A percentile compares a stretch with the other conserved stretches of the same genome.
Conservation (phyloP, 2,888 invertebrate species). For the Eudasyphora cyanicolor region DNA sequence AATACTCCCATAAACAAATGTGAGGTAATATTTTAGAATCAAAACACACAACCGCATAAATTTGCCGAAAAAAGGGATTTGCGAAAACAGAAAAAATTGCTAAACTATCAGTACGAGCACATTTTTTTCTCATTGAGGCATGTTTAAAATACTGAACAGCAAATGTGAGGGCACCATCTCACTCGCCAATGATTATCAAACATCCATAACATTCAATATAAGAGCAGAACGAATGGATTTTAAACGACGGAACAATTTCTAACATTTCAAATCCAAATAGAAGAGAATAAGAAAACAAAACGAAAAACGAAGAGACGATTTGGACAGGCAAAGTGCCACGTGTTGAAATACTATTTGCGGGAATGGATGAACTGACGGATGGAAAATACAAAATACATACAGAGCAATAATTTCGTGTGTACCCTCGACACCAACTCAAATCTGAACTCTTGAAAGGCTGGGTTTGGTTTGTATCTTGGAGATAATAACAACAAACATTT, state of each 20-base stretch:
- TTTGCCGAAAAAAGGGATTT: not conserved
- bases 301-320: not conserved
- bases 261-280: not conserved
- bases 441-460: not conserved
- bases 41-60: not conserved
- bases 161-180: not conserved
- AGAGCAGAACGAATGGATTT: not conserved
- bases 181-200: not conserved
- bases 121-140: not conserved
- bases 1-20: not conserved
- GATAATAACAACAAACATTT: conserved; percentile 15
- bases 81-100: conserved; percentile 1
- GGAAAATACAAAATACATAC: conserved; percentile 12
- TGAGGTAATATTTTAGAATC: not conserved
- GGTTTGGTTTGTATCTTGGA: not conserved
- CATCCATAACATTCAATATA: not conserved
- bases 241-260: not conserved
- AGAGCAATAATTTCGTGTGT: conserved; percentile 10
- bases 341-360: conserved; percentile 35
- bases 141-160: not conserved
- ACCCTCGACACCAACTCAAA: not conserved
- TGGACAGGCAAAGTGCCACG: conserved; percentile 30
- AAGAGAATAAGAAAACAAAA: not conserved
- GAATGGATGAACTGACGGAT: not conserved
- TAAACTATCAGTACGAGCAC: too few relatives aligned